Evolutionary conservation across 2,888 invertebrate genomes (phyloP).

Genomic region (Protophormia terraenovae): DNA sequence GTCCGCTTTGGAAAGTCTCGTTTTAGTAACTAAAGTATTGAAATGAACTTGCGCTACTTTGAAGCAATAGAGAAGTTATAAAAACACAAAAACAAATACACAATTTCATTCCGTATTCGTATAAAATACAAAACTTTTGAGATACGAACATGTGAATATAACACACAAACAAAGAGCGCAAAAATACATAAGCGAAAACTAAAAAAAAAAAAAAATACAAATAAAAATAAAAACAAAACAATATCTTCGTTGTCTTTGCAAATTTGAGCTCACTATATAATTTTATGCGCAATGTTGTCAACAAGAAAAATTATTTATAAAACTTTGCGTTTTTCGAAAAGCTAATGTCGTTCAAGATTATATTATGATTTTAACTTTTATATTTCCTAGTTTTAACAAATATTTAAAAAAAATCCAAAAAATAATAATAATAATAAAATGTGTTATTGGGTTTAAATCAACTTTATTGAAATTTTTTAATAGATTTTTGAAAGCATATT

Average conservation of each 20-base stretch:
- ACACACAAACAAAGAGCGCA: constrained; percentile 14
- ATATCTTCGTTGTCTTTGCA: constrained; percentile 23
- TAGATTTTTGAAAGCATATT: no score
- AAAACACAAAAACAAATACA: constrained; percentile 12
- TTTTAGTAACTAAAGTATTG: constrained; percentile 75
- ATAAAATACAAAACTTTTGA: not conserved
- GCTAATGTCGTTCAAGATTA: no score
- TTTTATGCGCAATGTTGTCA: not conserved
- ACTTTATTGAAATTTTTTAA: no score
- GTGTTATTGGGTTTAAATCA: no score
- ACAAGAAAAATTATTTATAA: not conserved
- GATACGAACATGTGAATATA: constrained; percentile 24
- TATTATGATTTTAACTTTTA: no score
- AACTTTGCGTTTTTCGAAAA: not conserved
- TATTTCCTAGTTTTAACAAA: no score
- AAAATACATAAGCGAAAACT: not conserved
- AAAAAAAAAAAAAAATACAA: no score
- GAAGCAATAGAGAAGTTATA: constrained; percentile 40
- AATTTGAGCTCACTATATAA: not conserved
- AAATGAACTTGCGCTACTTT: constrained; percentile 45
- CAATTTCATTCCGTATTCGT: not conserved
- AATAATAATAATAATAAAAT: no score
- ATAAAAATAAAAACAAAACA: not conserved
- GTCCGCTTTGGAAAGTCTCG: constrained; percentile 77
- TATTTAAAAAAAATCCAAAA: no score